These are phyloP conservation scores for Hydrolagus colliei DNA, from an alignment of 2,797 vertebrate genomes.

Conservation along the genomic window DNA sequence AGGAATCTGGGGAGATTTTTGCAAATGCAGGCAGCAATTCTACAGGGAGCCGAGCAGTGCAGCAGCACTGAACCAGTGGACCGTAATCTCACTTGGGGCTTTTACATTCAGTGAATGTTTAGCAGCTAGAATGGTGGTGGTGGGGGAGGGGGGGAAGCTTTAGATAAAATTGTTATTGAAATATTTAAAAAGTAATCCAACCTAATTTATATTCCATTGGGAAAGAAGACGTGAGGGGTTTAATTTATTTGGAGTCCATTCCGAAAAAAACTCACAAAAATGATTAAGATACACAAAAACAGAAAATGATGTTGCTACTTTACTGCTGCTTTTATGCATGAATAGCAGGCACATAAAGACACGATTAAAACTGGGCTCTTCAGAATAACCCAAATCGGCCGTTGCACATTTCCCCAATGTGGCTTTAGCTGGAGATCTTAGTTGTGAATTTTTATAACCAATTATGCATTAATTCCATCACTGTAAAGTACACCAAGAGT, in stretches of 20 bases:
- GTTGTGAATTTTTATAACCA: not conserved
- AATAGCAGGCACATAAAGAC: not conserved
- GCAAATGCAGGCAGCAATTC: constrained; percentile 10
- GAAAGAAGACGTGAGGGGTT: not conserved
- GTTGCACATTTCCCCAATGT: not conserved
- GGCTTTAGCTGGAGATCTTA: not conserved
- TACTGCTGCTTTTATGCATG: not conserved
- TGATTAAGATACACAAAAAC: not conserved
- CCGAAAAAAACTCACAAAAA: not conserved
- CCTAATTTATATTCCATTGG: not conserved
- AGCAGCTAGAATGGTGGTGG: not conserved
- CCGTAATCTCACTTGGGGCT: not conserved
- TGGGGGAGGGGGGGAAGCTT: not conserved
- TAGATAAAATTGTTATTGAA: not conserved
- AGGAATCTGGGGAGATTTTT: not conserved
- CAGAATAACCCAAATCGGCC: not conserved
- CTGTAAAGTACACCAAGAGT: not conserved
- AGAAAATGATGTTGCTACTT: not conserved
- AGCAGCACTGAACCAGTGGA: not conserved
- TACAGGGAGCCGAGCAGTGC: not conserved
- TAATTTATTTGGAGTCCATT: not conserved
- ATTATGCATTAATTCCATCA: not conserved
- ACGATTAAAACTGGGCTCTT: not conserved
- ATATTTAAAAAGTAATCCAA: not conserved
- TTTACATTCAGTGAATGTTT: not conserved